Evolutionary conservation across 2,797 vertebrate species (phyloP), one percentile per base, ranked within the genome.

Genomic region (Anableps anableps): DNA sequence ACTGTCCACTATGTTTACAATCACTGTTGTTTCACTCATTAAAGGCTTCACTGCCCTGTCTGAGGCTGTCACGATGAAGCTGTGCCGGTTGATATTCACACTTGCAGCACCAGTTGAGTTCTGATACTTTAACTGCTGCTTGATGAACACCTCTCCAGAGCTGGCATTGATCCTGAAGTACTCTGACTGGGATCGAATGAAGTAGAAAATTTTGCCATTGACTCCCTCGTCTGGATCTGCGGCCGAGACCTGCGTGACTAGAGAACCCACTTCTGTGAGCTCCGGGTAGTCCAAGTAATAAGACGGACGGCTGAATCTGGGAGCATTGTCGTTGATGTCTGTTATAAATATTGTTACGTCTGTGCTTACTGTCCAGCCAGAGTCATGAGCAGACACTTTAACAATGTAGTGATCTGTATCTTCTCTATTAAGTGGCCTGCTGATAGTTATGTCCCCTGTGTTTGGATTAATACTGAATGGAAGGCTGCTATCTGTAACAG

Each of bases 301-400:
- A 26, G 98, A 99, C 0, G 99, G 97, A 0, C 96, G 97, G 76
- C 95, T 97, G 85, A 99, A 99, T 73, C 97, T 95, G 0, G 99
- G 99, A 1, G 97, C 94, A 0, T 99, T 99, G 85, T 99, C 99
- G 0, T 99, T 99, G 68, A 99, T 66, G 31, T 99, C 99, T 0
- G 90, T 97, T 75, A 99, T 96, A 86, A 99, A 98, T 82, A 99
- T 92, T 3, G 98, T 99, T 84, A 99, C 97, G 1, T 99, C 99
- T 0, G 98, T 99, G 93, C 98, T 99, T 3, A 99, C 99, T 0
- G 98, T 99, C 99, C 99, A 99, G 14, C 98, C 98, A 0, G 97
- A 99, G 92, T 99, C 98, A 11, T 98, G 98, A 0, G 99, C 99
- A 2, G 98, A 97, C 50, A 99, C 97, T 86, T 96, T 97, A 83